phyloP scores from a whole-genome alignment of 2,888 invertebrate genomes.

The Phlogophora meticulosa region DNA sequence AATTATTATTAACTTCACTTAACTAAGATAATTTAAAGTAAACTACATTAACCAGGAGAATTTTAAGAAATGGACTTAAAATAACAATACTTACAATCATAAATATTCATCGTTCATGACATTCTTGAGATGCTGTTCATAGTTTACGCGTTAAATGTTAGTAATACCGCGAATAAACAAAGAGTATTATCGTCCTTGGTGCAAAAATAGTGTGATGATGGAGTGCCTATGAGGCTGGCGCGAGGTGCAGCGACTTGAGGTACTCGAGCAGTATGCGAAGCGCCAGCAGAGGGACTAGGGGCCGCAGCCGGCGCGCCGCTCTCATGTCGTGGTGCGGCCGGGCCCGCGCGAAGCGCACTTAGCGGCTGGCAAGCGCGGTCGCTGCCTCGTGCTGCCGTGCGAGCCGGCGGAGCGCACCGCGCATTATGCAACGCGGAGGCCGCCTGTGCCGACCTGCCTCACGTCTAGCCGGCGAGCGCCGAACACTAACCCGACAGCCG shows the following conservation, averaged over 20 bases:
- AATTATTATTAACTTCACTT: constrained; percentile 13
- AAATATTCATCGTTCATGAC: constrained; percentile 72
- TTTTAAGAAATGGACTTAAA: constrained; percentile 29
- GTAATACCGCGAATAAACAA: constrained; percentile 68
- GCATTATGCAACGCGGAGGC: constrained; percentile 86
- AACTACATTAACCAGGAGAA: neutral
- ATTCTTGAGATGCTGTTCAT: constrained; percentile 75
- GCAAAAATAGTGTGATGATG: constrained; percentile 52
- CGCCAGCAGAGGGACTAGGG: constrained; percentile 82
- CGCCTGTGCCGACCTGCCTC: constrained; percentile 86
- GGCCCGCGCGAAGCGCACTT: constrained; percentile 59
- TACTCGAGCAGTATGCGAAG: constrained; percentile 85
- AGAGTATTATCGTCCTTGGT: constrained; percentile 73
- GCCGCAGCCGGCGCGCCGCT: constrained; percentile 77
- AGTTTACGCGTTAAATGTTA: constrained; percentile 59
- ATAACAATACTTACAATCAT: constrained; percentile 78
- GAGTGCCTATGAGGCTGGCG: constrained; percentile 62
- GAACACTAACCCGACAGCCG: constrained; percentile 86
- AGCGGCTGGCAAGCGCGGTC: constrained; percentile 64
- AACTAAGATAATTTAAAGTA: constrained; percentile 6
- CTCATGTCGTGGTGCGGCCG: constrained; percentile 69
- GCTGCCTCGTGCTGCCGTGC: constrained; percentile 72
- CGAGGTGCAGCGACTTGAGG: constrained; percentile 84
- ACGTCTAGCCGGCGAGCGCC: constrained; percentile 86
- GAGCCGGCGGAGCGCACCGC: constrained; percentile 78